Percentiles rank a stretch among this genome's conserved stretches.
These are phyloP conservation scores for Erannis defoliaria DNA, from an alignment of 2,888 invertebrate species.

Conservation along the genomic window DNA sequence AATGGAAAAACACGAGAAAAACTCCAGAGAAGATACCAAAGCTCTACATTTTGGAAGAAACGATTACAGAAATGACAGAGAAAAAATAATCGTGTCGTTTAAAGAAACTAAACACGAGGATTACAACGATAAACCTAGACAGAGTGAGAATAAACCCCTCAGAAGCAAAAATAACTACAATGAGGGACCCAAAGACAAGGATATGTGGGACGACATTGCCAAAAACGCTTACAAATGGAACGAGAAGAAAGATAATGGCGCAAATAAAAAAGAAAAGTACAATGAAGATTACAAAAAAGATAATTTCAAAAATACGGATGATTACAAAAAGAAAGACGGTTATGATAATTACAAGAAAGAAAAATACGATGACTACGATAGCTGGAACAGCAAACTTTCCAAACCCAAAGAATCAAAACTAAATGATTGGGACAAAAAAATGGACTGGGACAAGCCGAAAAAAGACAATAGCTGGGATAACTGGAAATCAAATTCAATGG, in stretches of 20 bases:
- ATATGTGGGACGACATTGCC: slow-evolving; percentile 35
- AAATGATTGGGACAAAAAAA: slow-evolving; percentile 7
- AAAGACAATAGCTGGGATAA: slow-evolving; percentile 14
- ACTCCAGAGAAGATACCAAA: slow-evolving; percentile 2
- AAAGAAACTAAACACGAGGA: slow-evolving; percentile 2
- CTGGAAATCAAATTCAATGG: slow-evolving; percentile 24
- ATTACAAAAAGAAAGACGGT: slow-evolving; percentile 4
- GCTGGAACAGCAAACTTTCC: background rate
- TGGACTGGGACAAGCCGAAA: slow-evolving; percentile 6
- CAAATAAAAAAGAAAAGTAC: background rate
- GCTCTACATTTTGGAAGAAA: background rate
- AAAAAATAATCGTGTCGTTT: slow-evolving; percentile 12
- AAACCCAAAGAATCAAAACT: slow-evolving; percentile 1
- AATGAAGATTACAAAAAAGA: slow-evolving; percentile 4
- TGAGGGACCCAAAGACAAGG: slow-evolving; percentile 15
- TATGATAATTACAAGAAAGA: slow-evolving; percentile 9
- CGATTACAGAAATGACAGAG: background rate
- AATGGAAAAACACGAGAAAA: background rate
- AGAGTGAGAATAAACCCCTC: background rate
- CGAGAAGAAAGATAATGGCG: slow-evolving; percentile 1
- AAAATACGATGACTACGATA: background rate
- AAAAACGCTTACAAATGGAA: slow-evolving; percentile 12
- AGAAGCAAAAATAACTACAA: slow-evolving; percentile 20
- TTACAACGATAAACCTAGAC: slow-evolving; percentile 8
- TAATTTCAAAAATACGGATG: slow-evolving; percentile 1